Percentiles rank a stretch among this genome's conserved stretches.
Evolutionary conservation across 2,797 vertebrate genomes (phyloP).

Genomic region (Sciaenops ocellatus): DNA sequence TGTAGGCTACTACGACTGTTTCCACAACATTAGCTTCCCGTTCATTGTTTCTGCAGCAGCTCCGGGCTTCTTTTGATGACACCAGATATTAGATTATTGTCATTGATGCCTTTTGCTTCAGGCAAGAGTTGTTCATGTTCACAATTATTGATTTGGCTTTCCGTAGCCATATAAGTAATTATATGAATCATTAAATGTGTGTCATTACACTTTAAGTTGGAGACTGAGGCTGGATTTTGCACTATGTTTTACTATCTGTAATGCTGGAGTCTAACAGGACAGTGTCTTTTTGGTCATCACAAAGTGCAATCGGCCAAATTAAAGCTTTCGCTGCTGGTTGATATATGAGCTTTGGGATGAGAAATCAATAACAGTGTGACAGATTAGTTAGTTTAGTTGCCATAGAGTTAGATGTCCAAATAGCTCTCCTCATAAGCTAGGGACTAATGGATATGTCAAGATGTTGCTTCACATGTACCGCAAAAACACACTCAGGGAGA

Average conservation of each 20-base stretch:
- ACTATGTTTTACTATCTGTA: constrained; percentile 5
- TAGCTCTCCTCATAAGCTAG: constrained; percentile 3
- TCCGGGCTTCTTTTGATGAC: constrained; percentile 24
- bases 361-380: constrained; percentile 34
- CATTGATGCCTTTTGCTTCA: constrained; percentile 5
- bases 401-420: neutral
- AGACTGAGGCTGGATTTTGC: neutral
- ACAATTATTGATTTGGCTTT: constrained; percentile 49
- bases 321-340: constrained; percentile 24
- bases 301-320: constrained; percentile 34
- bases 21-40: constrained; percentile 30
- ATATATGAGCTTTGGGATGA: constrained; percentile 10
- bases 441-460: constrained; percentile 12
- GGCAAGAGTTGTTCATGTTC: constrained; percentile 36
- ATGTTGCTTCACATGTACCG: neutral
- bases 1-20: neutral
- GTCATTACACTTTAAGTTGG: constrained; percentile 26
- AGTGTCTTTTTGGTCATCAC: constrained; percentile 26
- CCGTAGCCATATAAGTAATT: constrained; percentile 28
- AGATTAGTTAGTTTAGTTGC: constrained; percentile 21
- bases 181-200: constrained; percentile 41
- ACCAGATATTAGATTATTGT: constrained; percentile 29
- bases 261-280: constrained; percentile 7
- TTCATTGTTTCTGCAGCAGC: constrained; percentile 17
- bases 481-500: neutral